These are phyloP conservation scores for Sterna hirundo DNA, from an alignment of 2,113 vertebrate genomes.

Conservation along the genomic window DNA sequence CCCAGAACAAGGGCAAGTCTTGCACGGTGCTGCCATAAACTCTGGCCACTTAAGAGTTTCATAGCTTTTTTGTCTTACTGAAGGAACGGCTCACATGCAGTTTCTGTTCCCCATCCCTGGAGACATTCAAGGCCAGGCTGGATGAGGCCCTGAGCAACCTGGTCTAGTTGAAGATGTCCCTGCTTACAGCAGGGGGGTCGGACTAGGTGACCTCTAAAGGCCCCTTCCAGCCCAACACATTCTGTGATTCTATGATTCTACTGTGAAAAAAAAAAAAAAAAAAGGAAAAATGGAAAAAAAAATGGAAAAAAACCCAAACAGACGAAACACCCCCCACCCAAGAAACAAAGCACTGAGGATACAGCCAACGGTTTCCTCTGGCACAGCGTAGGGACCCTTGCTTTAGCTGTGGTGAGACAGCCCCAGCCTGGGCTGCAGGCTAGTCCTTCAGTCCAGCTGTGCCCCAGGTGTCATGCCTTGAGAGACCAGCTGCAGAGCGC, in stretches of 20 bases:
- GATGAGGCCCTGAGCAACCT: no score
- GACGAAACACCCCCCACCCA: neutral
- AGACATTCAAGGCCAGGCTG: no score
- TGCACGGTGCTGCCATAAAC: neutral
- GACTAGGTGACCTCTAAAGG: no score
- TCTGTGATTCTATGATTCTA: no score
- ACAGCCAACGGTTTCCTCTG: neutral
- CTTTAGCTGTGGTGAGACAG: neutral
- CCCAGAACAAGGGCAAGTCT: neutral
- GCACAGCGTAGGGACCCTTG: accelerated
- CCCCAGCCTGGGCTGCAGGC: neutral
- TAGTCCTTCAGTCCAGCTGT: neutral
- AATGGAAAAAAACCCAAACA: no score
- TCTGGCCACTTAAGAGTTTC: neutral
- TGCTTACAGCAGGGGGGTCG: no score
- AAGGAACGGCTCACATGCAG: neutral
- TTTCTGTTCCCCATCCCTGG: neutral
- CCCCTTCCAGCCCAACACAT: no score
- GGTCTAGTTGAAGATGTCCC: no score
- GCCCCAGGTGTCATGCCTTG: neutral
- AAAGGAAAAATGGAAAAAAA: neutral
- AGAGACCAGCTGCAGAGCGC: accelerated
- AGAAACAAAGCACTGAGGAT: neutral
- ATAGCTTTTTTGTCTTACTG: neutral
- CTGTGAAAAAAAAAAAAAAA: no score